Percentiles rank a stretch among this genome's conserved stretches.
These are phyloP conservation scores for Poeciliopsis paucimaculata DNA, from an alignment of 2,797 vertebrate species.

Conservation along the genomic window DNA sequence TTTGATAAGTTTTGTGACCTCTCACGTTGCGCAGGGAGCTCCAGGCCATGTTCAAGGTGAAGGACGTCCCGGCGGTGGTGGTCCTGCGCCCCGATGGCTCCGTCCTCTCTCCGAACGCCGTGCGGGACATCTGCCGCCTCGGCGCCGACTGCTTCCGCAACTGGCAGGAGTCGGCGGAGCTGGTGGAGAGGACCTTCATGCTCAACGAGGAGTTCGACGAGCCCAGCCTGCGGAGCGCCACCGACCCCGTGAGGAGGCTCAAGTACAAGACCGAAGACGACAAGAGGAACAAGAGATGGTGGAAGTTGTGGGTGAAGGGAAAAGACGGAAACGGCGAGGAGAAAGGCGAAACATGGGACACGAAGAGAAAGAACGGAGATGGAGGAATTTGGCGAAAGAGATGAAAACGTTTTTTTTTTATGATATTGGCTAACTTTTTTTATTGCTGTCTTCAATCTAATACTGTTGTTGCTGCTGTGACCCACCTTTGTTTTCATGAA, in stretches of 20 bases:
- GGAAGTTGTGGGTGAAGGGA: constrained; percentile 53
- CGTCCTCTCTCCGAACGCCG: constrained; percentile 82
- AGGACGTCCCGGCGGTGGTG: constrained; percentile 83
- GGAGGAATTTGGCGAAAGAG: constrained; percentile 48
- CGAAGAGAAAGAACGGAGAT: constrained; percentile 40
- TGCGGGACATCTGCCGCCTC: constrained; percentile 80
- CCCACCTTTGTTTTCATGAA: neutral
- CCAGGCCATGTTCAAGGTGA: constrained; percentile 82
- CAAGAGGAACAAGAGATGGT: constrained; percentile 77
- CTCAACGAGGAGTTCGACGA: constrained; percentile 86
- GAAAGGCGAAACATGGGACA: constrained; percentile 39
- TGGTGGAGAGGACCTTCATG: constrained; percentile 89
- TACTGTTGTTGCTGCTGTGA: neutral
- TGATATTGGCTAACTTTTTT: neutral
- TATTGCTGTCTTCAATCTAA: neutral
- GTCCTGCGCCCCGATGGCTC: constrained; percentile 88
- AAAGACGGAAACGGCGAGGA: constrained; percentile 31
- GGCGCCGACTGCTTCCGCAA: constrained; percentile 84
- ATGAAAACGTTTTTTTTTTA: constrained; percentile 19
- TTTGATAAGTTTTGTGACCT: neutral
- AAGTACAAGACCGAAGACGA: constrained; percentile 84
- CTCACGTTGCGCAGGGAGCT: constrained; percentile 81
- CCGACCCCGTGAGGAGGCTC: constrained; percentile 85
- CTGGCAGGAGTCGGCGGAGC: constrained; percentile 89
- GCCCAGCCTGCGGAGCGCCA: constrained; percentile 78